Base-by-base conservation (phyloP, 2,888 invertebrate genomes). In the Eupithecia pulchellata region DNA sequence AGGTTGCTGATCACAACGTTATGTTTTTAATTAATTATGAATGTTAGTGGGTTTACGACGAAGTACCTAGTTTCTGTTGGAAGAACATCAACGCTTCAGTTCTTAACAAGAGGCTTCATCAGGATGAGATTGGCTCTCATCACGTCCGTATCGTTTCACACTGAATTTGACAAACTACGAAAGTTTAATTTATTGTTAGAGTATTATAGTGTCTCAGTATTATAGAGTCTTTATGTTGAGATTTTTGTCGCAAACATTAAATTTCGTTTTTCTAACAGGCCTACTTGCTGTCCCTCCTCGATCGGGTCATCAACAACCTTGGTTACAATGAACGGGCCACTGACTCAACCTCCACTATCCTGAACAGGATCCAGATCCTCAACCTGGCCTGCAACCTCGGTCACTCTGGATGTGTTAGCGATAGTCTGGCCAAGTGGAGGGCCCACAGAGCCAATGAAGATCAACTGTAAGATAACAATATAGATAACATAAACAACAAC, bases 381-480 rank as follows among this genome's bases (percentile, higher is more conserved):
- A 91, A 94, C 77, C 96, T 95, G 90, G 96, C 96, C 20, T 97
- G 97, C 84, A 94, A 94, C 78, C 92, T 96, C 39, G 96, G 95
- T 2, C 92, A 95, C 55, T 75, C 85, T 1, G 95, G 95, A 3
- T 97, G 97, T 79, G 83, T 95, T 4, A 76, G 81, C 0, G 90
- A 95, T 79, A 89, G 91, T 67, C 75, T 87, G 47, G 75, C 75
- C 8, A 91, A 90, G 68, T 93, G 93, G 93, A 83, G 74, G 2
- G 79, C 81, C 5, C 86, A 84, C 75, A 86, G 74, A 72, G 71
- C 66, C 1, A 81, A 89, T 60, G 65, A 78, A 2, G 74, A 32
- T 3, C 66, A 76, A 9, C 69, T 85, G 91, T 91, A 78, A 87
- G 89, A 84, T 13, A 34, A 9, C 11, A 8, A 29, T n/a, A n/a